These are phyloP conservation scores for Pantelozetes paolii DNA, from an alignment of 2,888 invertebrate genomes.

Conservation along the genomic window DNA sequence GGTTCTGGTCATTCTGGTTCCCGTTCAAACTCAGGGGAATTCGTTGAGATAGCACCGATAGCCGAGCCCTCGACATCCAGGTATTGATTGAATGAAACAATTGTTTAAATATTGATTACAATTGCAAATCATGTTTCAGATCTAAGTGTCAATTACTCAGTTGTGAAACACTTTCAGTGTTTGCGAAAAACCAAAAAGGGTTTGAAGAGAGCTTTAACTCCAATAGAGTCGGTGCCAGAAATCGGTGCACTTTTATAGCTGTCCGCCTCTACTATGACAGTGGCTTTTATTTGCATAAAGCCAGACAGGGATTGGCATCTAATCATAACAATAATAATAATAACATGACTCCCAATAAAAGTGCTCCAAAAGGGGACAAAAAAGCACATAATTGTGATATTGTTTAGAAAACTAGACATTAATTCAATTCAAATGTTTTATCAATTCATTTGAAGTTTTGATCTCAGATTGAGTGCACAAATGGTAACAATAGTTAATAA, in stretches of 20 bases:
- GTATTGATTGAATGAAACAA: not conserved
- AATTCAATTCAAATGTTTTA: not conserved
- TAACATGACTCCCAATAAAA: not conserved
- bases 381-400: constrained; percentile 13
- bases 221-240: constrained; percentile 40
- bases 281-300: constrained; percentile 11
- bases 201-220: constrained; percentile 39
- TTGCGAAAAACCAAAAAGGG: constrained; percentile 28
- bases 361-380: not conserved
- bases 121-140: no score
- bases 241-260: constrained; percentile 38
- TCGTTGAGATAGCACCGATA: not conserved
- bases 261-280: constrained; percentile 36
- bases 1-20: constrained; percentile 11
- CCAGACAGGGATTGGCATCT: not conserved
- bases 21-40: not conserved
- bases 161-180: constrained; percentile 23
- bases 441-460: not conserved
- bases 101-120: no score
- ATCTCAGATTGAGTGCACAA: not conserved
- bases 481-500: no score
- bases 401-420: not conserved
- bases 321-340: not conserved
- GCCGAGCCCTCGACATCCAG: constrained; percentile 23
- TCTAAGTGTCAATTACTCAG: constrained; percentile 17